phyloP scores from a whole-genome alignment of 1,140 invertebrate species.

The Uloborus diversus region DNA sequence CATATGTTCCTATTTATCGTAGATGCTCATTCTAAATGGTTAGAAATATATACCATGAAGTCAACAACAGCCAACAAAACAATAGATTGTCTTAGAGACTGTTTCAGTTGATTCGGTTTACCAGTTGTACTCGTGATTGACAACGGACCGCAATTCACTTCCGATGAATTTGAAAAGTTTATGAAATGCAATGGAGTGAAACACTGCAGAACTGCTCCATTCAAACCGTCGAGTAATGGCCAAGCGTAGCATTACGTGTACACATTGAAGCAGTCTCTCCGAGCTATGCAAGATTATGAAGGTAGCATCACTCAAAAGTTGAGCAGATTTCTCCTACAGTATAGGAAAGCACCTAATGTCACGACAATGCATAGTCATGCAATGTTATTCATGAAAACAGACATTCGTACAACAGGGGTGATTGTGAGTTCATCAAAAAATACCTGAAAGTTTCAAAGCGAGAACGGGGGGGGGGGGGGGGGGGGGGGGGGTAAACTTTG shows the following conservation, averaged over 20 bases:
- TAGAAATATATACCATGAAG: constrained; percentile 18
- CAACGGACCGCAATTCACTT: neutral
- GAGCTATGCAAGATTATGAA: neutral
- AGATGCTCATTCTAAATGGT: constrained; percentile 16
- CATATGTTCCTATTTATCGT: constrained; percentile 2
- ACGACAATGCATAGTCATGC: neutral
- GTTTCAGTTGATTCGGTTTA: neutral
- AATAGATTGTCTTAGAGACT: constrained; percentile 10
- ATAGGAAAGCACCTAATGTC: neutral
- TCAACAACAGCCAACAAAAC: neutral
- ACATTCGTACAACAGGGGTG: too few relatives aligned
- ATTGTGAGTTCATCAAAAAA: too few relatives aligned
- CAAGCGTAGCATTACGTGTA: neutral
- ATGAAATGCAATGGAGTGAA: neutral
- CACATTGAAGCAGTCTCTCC: neutral
- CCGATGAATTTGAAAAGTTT: neutral
- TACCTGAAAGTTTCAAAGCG: too few relatives aligned
- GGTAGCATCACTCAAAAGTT: neutral
- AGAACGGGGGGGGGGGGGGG: too few relatives aligned
- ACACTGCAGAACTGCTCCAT: neutral
- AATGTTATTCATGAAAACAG: neutral
- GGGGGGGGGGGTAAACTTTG: too few relatives aligned
- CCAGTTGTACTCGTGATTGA: neutral
- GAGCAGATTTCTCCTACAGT: neutral
- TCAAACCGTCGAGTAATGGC: neutral